Conservation (phyloP, 2,797 vertebrate genomes). For the Craterocephalus amniculus region DNA sequence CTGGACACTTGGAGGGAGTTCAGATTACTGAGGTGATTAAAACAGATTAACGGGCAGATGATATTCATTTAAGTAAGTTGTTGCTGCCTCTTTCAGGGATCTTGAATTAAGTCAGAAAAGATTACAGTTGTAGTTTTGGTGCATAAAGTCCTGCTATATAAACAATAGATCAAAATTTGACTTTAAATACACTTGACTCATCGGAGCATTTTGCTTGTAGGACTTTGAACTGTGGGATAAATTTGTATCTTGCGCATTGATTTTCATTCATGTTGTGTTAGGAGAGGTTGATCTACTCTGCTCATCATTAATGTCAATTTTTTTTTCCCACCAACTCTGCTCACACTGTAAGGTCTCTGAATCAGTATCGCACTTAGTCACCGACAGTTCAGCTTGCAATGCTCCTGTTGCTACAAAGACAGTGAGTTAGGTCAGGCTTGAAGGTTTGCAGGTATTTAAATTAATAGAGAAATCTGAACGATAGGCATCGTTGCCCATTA, state of each 20-base stretch:
- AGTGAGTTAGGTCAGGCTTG: constrained; percentile 50
- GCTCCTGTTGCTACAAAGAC: constrained; percentile 37
- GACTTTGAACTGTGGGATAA: constrained; percentile 43
- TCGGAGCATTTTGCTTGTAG: constrained; percentile 18
- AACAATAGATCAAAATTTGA: not conserved
- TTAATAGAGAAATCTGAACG: constrained; percentile 15
- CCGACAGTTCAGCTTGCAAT: constrained; percentile 55
- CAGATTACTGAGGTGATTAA: constrained; percentile 26
- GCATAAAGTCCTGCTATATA: not conserved
- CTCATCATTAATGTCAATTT: constrained; percentile 26
- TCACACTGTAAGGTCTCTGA: constrained; percentile 43
- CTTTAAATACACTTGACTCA: constrained; percentile 33
- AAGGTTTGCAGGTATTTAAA: constrained; percentile 25
- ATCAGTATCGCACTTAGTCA: constrained; percentile 60
- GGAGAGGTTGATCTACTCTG: constrained; percentile 64
- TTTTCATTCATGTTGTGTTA: constrained; percentile 73
- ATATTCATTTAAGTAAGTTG: constrained; percentile 33
- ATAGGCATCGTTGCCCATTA: constrained; percentile 1
- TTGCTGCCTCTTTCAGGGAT: constrained; percentile 12
- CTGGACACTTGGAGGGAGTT: constrained; percentile 45
- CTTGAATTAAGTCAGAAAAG: constrained; percentile 21
- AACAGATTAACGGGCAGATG: constrained; percentile 41
- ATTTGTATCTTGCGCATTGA: constrained; percentile 66
- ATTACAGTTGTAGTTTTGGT: constrained; percentile 2
- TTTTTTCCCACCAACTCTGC: constrained; percentile 24